A percentile compares a stretch with the other conserved stretches of the same genome.
Evolutionary conservation across 2,888 invertebrate species (phyloP).

Genomic region (Drosophila kanekoi): DNA sequence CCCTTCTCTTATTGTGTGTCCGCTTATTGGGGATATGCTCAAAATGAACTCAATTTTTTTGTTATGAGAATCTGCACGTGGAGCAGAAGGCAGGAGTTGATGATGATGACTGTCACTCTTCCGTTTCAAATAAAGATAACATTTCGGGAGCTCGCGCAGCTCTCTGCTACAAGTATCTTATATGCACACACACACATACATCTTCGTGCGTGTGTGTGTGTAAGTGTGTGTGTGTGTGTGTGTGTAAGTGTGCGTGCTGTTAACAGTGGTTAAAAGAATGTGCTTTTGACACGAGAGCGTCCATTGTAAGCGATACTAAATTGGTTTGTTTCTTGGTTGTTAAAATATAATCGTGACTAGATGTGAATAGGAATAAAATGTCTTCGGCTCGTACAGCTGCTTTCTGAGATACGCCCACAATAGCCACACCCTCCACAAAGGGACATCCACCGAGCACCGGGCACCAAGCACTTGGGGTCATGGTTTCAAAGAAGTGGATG

Average conservation of each 20-base stretch:
- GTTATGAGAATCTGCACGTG: background rate
- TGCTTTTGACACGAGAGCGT: slow-evolving; percentile 81
- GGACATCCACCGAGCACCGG: background rate
- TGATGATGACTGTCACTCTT: slow-evolving; percentile 25
- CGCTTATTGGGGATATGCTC: too few relatives aligned
- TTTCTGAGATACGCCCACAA: slow-evolving; percentile 30
- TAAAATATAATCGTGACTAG: slow-evolving; percentile 40
- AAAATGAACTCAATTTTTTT: background rate
- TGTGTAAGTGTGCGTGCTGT: slow-evolving; percentile 48
- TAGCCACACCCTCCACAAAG: background rate
- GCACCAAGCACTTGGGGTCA: background rate
- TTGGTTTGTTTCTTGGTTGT: slow-evolving; percentile 73
- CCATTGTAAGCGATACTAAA: slow-evolving; percentile 80
- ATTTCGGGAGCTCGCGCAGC: slow-evolving; percentile 15
- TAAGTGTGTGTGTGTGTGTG: slow-evolving; percentile 18
- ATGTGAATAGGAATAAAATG: slow-evolving; percentile 33
- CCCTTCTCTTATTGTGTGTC: too few relatives aligned
- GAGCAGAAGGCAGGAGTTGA: slow-evolving; percentile 4
- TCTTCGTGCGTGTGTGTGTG: slow-evolving; percentile 9
- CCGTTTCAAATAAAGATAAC: slow-evolving; percentile 48
- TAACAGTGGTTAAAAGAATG: slow-evolving; percentile 67
- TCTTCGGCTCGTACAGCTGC: slow-evolving; percentile 35
- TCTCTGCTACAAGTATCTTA: background rate
- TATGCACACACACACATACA: slow-evolving; percentile 15
- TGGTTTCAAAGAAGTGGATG: background rate